Evolutionary conservation across 2,797 vertebrate genomes (phyloP).

Genomic region (Lophotriccus pileatus): DNA sequence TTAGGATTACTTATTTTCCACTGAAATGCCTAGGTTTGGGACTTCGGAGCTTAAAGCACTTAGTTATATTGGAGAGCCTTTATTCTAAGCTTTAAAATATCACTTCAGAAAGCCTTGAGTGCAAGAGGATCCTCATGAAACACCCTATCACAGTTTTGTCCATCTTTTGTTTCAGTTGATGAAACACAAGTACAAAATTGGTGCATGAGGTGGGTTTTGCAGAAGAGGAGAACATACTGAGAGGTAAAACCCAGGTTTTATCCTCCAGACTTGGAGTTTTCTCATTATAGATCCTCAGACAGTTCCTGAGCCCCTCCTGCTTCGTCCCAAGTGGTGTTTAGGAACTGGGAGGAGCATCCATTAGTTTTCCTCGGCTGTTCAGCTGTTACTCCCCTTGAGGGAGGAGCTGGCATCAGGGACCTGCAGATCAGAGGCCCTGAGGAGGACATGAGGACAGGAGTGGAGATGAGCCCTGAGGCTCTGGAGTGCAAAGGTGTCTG

Average conservation of each 20-base stretch:
- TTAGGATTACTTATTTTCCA: neutral
- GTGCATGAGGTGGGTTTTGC: neutral
- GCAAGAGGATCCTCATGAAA: neutral
- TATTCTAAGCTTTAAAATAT: neutral
- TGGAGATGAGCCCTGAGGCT: fast-evolving
- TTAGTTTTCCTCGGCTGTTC: neutral
- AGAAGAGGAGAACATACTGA: neutral
- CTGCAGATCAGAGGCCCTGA: neutral
- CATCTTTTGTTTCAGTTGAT: neutral
- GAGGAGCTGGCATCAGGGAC: neutral
- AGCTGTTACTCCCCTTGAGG: neutral
- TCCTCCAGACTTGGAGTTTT: neutral
- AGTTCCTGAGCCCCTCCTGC: neutral
- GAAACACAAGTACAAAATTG: neutral
- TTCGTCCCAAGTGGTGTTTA: neutral
- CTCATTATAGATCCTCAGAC: neutral
- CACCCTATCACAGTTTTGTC: neutral
- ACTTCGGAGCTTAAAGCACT: neutral
- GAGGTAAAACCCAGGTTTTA: neutral
- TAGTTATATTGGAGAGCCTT: neutral
- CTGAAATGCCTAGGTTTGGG: neutral
- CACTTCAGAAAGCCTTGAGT: neutral
- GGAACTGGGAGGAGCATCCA: neutral
- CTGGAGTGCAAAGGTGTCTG: neutral
- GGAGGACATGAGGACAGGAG: neutral